These are phyloP conservation scores for Caenorhabditis inopinata DNA, from an alignment of 1,140 invertebrate genomes.

Conservation along the genomic window DNA sequence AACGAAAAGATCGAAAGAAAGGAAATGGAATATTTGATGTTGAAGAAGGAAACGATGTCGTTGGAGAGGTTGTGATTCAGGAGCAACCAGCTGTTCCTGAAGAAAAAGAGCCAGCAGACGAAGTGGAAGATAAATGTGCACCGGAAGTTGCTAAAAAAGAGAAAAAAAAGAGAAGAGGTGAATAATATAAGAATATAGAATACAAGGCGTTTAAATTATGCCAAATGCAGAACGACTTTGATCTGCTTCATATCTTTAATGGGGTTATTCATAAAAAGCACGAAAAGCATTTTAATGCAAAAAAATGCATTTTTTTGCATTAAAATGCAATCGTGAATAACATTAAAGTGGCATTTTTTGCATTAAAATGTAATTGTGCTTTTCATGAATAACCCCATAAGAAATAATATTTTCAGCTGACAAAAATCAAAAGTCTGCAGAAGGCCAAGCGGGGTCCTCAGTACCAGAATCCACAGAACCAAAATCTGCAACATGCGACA, in stretches of 20 bases:
- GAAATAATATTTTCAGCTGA: neutral
- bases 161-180: constrained; percentile 28
- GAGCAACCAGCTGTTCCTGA: neutral
- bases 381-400: no score
- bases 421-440: neutral
- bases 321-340: no score
- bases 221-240: no score
- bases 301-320: no score
- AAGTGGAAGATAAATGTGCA: constrained; percentile 5
- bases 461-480: constrained; percentile 12
- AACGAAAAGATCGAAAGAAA: neutral
- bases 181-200: neutral
- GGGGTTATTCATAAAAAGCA: neutral
- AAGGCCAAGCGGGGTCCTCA: no score
- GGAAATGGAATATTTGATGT: constrained; percentile 21
- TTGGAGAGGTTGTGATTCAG: neutral
- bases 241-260: no score
- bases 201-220: no score
- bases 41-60: neutral
- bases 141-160: constrained; percentile 10
- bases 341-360: no score
- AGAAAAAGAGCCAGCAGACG: neutral
- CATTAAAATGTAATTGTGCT: no score
- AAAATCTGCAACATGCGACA: constrained; percentile 38
- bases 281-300: no score